Base-by-base conservation (phyloP, 2,113 vertebrate genomes). In the Notiomystis cincta region DNA sequence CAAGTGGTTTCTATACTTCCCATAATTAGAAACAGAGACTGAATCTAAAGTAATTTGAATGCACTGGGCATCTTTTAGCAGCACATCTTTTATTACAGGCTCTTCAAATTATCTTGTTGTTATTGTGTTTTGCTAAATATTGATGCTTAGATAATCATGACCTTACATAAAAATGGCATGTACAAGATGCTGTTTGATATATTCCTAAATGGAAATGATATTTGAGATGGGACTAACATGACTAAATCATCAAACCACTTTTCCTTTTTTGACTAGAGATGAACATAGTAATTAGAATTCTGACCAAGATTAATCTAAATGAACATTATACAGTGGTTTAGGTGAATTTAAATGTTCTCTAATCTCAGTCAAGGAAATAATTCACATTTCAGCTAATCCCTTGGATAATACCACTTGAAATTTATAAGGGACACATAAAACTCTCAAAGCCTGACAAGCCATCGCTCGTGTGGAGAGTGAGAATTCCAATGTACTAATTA, bases 211-310 rank as follows among this genome's bases (percentile, higher is more conserved):
- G 66, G 25, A 93, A 97, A 42, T 50, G 8, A 45, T 61, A 57
- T 71, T 84, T 96, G 79, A 78, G 19, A 90, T 60, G 33, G 23
- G 27, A 93, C 92, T 92, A 93, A 40, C n/a, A 58, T 31, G 23
- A 48, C 25, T 92, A 94, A 95, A 93, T 88, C 93, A 42, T 62
- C 58, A 90, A 92, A 94, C 38, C 81, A 21, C 45, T 35, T 94
- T 79, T 75, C 8, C 4, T 71, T 73, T 72, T 86, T 62, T 95
- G 33, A 54, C 38, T 95, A 42, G 75, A 91, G 42, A 22, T 53
- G 15, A 71, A 75, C 7, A 57, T 61, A 81, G 58, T 83, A 80
- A 78, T 21, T 71, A 51, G 40, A 73, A 6, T 57, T 91, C 31
- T 53, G 96, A 85, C 3, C 13, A 82, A 61, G 28, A 71, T 62